Evolutionary conservation across 2,797 vertebrate genomes (phyloP).

Genomic region (Phataginus tetradactyla): DNA sequence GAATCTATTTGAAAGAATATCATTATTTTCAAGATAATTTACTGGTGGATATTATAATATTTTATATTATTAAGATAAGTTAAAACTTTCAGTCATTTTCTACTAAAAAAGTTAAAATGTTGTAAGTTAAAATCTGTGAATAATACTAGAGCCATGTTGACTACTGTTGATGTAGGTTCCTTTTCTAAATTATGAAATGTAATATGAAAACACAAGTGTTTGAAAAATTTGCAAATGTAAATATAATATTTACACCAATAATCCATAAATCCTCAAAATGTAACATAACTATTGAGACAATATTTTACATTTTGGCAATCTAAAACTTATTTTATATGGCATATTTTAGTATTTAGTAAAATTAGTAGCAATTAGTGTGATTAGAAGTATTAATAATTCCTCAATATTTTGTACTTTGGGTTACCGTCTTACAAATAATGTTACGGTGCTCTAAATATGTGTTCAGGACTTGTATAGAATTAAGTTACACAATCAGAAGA

Average conservation of each 20-base stretch:
- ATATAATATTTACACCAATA: not conserved
- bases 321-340: not conserved
- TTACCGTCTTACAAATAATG: not conserved
- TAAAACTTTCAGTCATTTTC: not conserved
- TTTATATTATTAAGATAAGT: not conserved
- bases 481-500: not conserved
- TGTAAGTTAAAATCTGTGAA: not conserved
- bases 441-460: not conserved
- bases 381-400: not conserved
- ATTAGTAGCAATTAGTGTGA: not conserved
- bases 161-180: not conserved
- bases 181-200: not conserved
- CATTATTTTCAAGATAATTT: not conserved
- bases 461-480: not conserved
- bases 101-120: not conserved
- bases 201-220: not conserved
- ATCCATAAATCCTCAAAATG: not conserved
- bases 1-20: not conserved
- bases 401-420: not conserved
- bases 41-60: not conserved
- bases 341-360: not conserved
- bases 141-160: not conserved
- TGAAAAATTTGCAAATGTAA: not conserved
- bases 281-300: not conserved
- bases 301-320: not conserved